Evolutionary conservation across 2,113 vertebrate genomes (phyloP).

Genomic region (Atherinomorus stipes): DNA sequence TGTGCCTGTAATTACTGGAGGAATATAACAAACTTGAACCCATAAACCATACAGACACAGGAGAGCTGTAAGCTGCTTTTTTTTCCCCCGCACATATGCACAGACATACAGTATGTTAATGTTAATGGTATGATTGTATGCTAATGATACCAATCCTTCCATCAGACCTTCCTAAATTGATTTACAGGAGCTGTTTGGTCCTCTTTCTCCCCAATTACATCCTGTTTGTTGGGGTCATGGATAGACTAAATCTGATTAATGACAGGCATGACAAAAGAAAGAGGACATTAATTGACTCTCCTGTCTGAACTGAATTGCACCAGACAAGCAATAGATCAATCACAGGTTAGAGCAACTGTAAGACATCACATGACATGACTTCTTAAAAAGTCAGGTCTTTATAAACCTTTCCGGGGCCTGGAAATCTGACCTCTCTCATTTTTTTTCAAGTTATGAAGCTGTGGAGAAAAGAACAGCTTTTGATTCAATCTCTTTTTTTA

Average conservation of each 20-base stretch:
- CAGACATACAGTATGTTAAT: slow-evolving; percentile 11
- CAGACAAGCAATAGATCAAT: slow-evolving; percentile 14
- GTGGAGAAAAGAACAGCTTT: slow-evolving; percentile 4
- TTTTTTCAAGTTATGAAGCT: slow-evolving; percentile 12
- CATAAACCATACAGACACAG: slow-evolving; percentile 41
- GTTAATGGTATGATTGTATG: slow-evolving; percentile 23
- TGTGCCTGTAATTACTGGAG: slow-evolving; percentile 15
- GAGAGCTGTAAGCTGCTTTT: slow-evolving; percentile 44
- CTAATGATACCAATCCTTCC: slow-evolving; percentile 39
- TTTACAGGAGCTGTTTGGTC: slow-evolving; percentile 40
- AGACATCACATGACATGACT: slow-evolving; percentile 11
- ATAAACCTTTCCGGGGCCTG: slow-evolving; percentile 20
- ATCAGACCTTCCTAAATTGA: slow-evolving; percentile 35
- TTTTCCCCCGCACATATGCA: slow-evolving; percentile 24
- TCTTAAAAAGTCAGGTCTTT: slow-evolving; percentile 17
- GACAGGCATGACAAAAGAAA: slow-evolving; percentile 50
- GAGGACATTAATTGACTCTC: slow-evolving; percentile 26
- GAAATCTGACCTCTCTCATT: slow-evolving; percentile 9
- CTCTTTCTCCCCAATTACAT: slow-evolving; percentile 28
- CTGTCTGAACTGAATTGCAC: slow-evolving; percentile 18
- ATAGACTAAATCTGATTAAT: slow-evolving; percentile 32
- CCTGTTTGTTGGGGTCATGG: slow-evolving; percentile 31
- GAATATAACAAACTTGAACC: slow-evolving; percentile 45
- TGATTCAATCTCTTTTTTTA: slow-evolving; percentile 19
- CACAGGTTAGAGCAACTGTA: slow-evolving; percentile 3